phyloP scores from a whole-genome alignment of 2,797 vertebrate species.

The Chaunax sp. region DNA sequence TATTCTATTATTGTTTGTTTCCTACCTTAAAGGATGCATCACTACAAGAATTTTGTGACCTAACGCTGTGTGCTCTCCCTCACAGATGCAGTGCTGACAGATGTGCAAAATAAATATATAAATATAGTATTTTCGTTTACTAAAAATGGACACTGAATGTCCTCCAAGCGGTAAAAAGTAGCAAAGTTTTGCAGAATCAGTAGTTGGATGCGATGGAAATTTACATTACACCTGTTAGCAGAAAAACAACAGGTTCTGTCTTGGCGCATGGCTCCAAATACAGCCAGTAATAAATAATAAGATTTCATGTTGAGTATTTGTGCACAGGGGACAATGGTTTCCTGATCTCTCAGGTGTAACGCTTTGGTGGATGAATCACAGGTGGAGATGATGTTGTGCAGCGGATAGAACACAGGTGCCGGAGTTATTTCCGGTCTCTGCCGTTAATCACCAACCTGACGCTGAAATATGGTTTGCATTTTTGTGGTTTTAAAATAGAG shows the following conservation, averaged over 20 bases:
- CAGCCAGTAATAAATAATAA: conserved; percentile 81
- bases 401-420: conserved; percentile 78
- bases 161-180: conserved; percentile 35
- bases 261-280: conserved; percentile 59
- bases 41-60: conserved; percentile 24
- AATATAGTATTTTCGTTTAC: conserved; percentile 58
- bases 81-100: conserved; percentile 28
- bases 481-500: conserved; percentile 79
- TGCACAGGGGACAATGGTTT: conserved; percentile 72
- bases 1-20: conserved; percentile 48
- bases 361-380: conserved; percentile 82
- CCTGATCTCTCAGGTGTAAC: conserved; percentile 81
- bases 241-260: conserved; percentile 69
- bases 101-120: conserved; percentile 48
- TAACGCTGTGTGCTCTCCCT: conserved; percentile 22
- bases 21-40: conserved; percentile 41
- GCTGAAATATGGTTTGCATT: conserved; percentile 76
- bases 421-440: conserved; percentile 76
- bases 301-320: conserved; percentile 75
- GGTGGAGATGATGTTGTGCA: conserved; percentile 75
- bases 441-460: conserved; percentile 77
- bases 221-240: conserved; percentile 74
- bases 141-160: conserved; percentile 46
- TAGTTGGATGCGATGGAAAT: conserved; percentile 49
- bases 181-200: conserved; percentile 61